A percentile compares a stretch with the other conserved stretches of the same genome.
Evolutionary conservation across 2,113 vertebrate species (phyloP).

Genomic region (Charadrius vociferus): DNA sequence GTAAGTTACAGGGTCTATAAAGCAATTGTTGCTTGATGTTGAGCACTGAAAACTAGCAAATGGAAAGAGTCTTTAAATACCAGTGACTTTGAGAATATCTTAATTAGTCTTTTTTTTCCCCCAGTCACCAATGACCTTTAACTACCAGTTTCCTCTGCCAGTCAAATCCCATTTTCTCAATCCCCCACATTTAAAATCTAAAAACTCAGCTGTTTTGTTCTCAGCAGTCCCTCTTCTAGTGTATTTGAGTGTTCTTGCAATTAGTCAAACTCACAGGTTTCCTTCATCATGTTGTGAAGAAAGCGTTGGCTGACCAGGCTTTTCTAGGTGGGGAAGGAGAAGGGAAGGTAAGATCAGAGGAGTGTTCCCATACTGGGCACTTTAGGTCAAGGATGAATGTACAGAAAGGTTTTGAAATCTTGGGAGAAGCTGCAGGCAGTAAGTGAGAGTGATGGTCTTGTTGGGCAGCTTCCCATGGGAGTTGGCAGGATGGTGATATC

Average conservation of each 20-base stretch:
- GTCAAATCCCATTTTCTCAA: neutral
- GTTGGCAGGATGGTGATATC: neutral
- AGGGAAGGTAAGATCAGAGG: neutral
- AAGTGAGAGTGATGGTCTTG: slow-evolving; percentile 34
- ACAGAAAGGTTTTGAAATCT: slow-evolving; percentile 32
- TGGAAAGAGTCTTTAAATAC: neutral
- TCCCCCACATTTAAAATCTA: neutral
- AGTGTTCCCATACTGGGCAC: neutral
- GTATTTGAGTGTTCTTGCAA: neutral
- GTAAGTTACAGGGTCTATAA: neutral
- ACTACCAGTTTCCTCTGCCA: neutral
- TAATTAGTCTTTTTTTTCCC: neutral
- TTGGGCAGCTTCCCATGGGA: neutral
- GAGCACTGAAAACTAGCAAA: neutral
- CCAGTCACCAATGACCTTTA: neutral
- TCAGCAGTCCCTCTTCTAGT: neutral
- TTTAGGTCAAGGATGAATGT: neutral
- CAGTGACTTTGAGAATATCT: neutral
- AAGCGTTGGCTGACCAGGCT: neutral
- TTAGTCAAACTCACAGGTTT: neutral
- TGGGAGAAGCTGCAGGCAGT: neutral
- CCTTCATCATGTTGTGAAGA: neutral
- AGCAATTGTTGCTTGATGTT: neutral
- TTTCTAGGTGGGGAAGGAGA: neutral
- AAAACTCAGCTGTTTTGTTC: neutral